Percentiles rank a stretch among this genome's conserved stretches.
These are phyloP conservation scores for Drosophila seclusa DNA, from an alignment of 2,888 invertebrate genomes.

Conservation along the genomic window DNA sequence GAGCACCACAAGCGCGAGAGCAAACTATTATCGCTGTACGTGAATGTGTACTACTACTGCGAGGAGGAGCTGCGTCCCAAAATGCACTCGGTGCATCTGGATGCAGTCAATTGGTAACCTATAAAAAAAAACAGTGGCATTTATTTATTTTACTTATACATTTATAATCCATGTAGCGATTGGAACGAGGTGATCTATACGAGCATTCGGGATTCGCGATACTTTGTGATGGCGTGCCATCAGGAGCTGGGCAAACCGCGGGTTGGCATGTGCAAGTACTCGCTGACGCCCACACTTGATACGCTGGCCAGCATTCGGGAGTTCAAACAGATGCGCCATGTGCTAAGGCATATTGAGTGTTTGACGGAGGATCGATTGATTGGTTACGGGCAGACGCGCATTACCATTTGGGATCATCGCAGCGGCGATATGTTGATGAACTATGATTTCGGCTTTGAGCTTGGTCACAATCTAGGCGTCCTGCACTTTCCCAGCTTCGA, in stretches of 20 bases:
- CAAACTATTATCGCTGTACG: constrained; percentile 82
- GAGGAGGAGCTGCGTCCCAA: constrained; percentile 81
- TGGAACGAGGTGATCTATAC: constrained; percentile 79
- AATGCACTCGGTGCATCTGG: constrained; percentile 82
- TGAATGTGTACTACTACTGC: constrained; percentile 84
- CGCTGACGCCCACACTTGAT: constrained; percentile 83
- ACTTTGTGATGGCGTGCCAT: constrained; percentile 84
- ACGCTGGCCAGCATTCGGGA: constrained; percentile 84
- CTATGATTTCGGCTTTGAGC: constrained; percentile 80
- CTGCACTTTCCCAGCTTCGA: constrained; percentile 81
- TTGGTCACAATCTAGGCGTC: constrained; percentile 82
- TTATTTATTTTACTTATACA: not conserved
- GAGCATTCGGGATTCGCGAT: constrained; percentile 82
- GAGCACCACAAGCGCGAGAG: constrained; percentile 80
- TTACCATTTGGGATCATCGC: constrained; percentile 84
- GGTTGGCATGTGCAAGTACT: constrained; percentile 84
- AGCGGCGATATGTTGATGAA: constrained; percentile 84
- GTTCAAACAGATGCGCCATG: constrained; percentile 82
- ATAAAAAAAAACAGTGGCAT: not conserved
- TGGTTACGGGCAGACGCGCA: constrained; percentile 82
- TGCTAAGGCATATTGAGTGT: constrained; percentile 81
- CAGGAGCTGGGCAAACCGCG: constrained; percentile 81
- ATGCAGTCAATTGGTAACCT: constrained; percentile 81
- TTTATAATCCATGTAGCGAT: constrained; percentile 55
- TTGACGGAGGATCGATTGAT: constrained; percentile 83